Conservation (phyloP, 2,113 vertebrate species). For the Nothoprocta perdicaria region DNA sequence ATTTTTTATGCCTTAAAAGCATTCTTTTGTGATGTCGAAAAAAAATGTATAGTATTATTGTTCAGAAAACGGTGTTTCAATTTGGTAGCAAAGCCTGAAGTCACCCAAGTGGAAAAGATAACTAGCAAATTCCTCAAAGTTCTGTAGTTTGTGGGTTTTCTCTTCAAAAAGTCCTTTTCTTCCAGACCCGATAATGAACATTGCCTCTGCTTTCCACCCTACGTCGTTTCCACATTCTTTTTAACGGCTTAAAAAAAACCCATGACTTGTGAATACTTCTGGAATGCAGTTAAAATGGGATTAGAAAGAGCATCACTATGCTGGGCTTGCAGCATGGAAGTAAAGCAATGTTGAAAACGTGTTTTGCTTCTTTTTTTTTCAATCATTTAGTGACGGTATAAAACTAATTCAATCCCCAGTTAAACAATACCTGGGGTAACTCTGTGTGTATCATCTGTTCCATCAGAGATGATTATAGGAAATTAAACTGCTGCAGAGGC, state of each 20-base stretch:
- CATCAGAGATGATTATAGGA: constrained; percentile 71
- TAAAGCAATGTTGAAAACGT: constrained; percentile 49
- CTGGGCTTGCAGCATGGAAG: constrained; percentile 53
- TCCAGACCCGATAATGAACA: constrained; percentile 66
- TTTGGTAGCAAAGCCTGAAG: constrained; percentile 68
- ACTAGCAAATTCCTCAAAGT: constrained; percentile 71
- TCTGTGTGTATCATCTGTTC: constrained; percentile 67
- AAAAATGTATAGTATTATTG: constrained; percentile 68
- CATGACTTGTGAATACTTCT: constrained; percentile 59
- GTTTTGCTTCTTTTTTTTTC: constrained; percentile 56
- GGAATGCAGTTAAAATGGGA: constrained; percentile 61
- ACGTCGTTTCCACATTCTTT: constrained; percentile 30
- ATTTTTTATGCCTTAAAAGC: constrained; percentile 75
- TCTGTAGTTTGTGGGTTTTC: constrained; percentile 60
- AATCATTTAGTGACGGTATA: constrained; percentile 65
- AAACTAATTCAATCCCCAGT: constrained; percentile 75
- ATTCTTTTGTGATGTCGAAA: constrained; percentile 72
- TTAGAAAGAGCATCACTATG: constrained; percentile 64
- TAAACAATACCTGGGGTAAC: constrained; percentile 74
- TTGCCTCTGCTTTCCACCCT: constrained; percentile 41
- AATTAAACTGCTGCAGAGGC: constrained; percentile 70
- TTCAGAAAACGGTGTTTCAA: constrained; percentile 76
- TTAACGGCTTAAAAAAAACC: constrained; percentile 23
- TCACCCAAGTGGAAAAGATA: constrained; percentile 75
- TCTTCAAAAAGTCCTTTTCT: constrained; percentile 23